Base-by-base conservation (phyloP, 2,797 vertebrate genomes). In the Scolopax rusticola region DNA sequence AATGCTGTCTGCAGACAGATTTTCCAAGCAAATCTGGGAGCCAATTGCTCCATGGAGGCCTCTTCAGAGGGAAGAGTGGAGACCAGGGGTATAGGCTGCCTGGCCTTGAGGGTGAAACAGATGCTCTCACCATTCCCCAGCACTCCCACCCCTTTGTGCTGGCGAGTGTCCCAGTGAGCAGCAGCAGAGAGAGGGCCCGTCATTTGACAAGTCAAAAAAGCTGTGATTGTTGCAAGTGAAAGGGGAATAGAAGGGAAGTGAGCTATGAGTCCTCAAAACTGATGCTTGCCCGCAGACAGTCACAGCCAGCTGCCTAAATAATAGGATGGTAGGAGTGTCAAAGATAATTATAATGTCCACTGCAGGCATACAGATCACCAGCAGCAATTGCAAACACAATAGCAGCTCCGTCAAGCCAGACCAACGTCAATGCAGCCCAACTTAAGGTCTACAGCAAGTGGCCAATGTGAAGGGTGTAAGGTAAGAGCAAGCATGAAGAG, bases 101-200 rank as follows among this genome's bases (percentile, higher is more conserved):
- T 6, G 12, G 19, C 28, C 43, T 41, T 1, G 0, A 11, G 5
- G 14, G 12, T 5, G 23, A n/a, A 73, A 57, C 20, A n/a, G 23
- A 23, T 24, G 27, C 15, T 47, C 12, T 63, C 68, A 15, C 32
- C 48, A 1, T 9, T 59, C 32, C 28, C 16, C 67, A 84, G 53
- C 32, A 8, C 48, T 76, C 24, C 32, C 11, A 23, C 23, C 41
- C n/a, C 12, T 68, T 38, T 19, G 59, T 23, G 12, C 41, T 81
- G 74, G 24, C 1, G 0, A 8, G 48, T 15, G 25, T 67, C 43
- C 30, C 61, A 48, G 40, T 41, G 36, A 45, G n/a, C 33, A 64
- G 41, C 32, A 38, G 43, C n/a, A n/a, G 33, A 71, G 48, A 48
- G 45, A 1, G 23, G 15, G 30, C 20, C 45, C 11, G 41, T 45